Conservation (phyloP, 2,113 vertebrate genomes). For the Apteryx owenii region DNA sequence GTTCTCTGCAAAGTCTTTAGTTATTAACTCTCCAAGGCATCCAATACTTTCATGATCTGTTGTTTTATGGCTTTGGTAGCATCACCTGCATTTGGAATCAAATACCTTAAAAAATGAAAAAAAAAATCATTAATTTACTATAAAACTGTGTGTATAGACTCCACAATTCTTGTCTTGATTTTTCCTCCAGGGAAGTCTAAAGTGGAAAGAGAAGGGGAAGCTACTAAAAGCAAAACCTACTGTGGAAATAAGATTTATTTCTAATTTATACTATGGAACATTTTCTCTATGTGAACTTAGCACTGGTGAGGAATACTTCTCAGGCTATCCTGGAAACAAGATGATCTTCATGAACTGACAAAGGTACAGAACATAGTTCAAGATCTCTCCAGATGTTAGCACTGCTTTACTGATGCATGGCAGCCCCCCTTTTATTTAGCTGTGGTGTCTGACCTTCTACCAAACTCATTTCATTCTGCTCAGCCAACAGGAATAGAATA, state of each 20-base stretch:
- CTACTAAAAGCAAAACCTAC: neutral
- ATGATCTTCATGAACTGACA: neutral
- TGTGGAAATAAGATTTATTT: neutral
- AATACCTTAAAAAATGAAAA: slow-evolving; percentile 81
- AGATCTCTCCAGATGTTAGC: neutral
- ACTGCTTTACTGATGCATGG: neutral
- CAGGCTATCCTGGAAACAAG: neutral
- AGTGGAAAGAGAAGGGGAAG: neutral
- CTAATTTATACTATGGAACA: neutral
- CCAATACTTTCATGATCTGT: slow-evolving; percentile 99
- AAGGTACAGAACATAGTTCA: neutral
- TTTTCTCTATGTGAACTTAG: neutral
- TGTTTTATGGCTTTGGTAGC: slow-evolving; percentile 99
- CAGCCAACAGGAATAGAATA: neutral
- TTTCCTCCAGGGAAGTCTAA: neutral
- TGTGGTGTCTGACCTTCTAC: neutral
- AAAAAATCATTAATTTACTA: neutral
- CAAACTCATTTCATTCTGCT: neutral
- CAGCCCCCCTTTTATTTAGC: neutral
- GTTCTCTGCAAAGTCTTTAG: slow-evolving; percentile 51
- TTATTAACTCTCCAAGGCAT: slow-evolving; percentile 95
- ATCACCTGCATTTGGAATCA: slow-evolving; percentile 97
- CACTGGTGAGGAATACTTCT: neutral
- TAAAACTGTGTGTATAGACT: neutral
- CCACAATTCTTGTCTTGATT: neutral